Base-by-base conservation (phyloP, 2,888 invertebrate species). In the Agrotis segetum region DNA sequence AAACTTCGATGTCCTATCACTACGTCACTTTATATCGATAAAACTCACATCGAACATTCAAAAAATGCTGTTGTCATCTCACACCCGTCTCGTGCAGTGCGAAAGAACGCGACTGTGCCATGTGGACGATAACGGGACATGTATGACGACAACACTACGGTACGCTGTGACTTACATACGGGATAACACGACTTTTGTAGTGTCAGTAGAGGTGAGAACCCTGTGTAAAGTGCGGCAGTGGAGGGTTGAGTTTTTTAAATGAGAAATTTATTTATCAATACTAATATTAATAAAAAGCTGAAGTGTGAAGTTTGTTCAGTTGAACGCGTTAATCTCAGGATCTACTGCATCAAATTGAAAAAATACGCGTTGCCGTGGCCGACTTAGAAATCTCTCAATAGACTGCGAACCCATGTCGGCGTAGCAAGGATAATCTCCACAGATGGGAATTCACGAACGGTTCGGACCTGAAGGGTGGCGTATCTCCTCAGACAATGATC, bases 71-170 rank as follows among this genome's bases (percentile, higher is more conserved):
- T 53, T 79, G 79, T 80, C 79, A 82, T 74, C 63, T 50, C 46
- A n/a, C 49, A 62, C 47, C 21, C 52, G 53, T 49, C 50, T 58
- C n/a, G 53, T 55, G 34, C 60, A 53, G 77, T 60, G 68, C 55
- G 53, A 66, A 71, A 74, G 71, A 81, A 74, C 81, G 70, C 81
- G 63, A 81, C 69, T 71, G 71, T 70, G 71, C 66, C 67, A 69
- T 77, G 75, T 75, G 68, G 68, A 84, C 60, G 77, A n/a, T 82
- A 83, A 83, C 82, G 82, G 82, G 62, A 83, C 46, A 56, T 46
- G 58, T 66, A 50, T 83, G 85, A 82, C 83, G 83, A 69, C 71
- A 67, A 67, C 78, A 81, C 82, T 71, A 73, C 72, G 74, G 85
- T 71, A 71, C 64, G 69, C 61, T 67, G 67, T 67, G 75, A 75